Conservation (phyloP, 2,113 vertebrate species). For the Aptenodytes forsteri region DNA sequence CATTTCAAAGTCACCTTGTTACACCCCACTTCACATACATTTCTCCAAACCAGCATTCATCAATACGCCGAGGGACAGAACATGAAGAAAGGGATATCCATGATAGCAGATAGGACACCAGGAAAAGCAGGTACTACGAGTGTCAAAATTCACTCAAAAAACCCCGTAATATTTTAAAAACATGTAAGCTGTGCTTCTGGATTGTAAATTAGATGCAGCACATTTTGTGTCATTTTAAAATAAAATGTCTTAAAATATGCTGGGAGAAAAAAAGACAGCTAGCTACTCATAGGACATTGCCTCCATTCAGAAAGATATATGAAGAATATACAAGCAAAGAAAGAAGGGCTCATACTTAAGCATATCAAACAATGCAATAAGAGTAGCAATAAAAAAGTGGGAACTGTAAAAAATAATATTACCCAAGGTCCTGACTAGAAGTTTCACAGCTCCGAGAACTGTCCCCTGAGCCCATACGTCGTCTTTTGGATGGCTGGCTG, state of each 20-base stretch:
- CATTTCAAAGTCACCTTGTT: not conserved
- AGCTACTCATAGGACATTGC: not conserved
- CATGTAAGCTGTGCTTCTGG: not conserved
- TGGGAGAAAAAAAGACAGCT: not conserved
- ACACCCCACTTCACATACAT: not conserved
- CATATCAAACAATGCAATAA: not conserved
- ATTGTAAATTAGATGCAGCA: not conserved
- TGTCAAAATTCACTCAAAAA: not conserved
- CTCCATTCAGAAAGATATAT: not conserved
- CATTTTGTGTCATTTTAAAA: not conserved
- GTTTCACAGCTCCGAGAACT: constrained; percentile 95
- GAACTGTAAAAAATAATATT: not conserved
- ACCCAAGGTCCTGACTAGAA: constrained; percentile 91
- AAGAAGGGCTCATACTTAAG: not conserved
- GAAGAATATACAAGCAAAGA: not conserved
- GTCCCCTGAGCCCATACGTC: constrained; percentile 94
- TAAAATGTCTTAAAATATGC: not conserved
- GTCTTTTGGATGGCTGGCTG: constrained; percentile 89
- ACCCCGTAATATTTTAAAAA: not conserved
- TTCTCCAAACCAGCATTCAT: not conserved
- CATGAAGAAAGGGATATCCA: not conserved
- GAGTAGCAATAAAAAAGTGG: not conserved
- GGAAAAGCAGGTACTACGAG: not conserved
- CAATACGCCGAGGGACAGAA: not conserved
- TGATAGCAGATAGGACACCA: not conserved